Evolutionary conservation across 2,888 invertebrate genomes (phyloP).

Genomic region (Athripsodes cinereus): DNA sequence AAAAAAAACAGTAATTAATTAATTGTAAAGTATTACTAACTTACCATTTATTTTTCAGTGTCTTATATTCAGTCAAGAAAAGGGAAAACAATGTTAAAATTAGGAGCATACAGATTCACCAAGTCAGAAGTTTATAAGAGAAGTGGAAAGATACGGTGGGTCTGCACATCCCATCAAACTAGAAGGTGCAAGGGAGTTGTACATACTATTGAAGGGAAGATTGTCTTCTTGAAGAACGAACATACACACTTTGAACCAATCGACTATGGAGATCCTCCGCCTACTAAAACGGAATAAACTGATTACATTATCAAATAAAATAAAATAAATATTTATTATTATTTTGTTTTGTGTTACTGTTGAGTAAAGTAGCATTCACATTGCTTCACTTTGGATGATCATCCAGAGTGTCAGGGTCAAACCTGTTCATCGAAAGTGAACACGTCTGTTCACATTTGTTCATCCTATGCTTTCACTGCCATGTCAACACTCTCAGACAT

Average conservation of each 20-base stretch:
- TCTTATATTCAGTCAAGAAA: not conserved
- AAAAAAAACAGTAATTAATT: no score
- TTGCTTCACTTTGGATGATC: no score
- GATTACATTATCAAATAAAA: no score
- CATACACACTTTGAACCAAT: slow-evolving; percentile 6
- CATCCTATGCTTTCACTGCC: no score
- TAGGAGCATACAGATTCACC: not conserved
- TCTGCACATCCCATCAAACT: slow-evolving; percentile 27
- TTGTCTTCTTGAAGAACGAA: not conserved
- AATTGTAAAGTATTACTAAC: no score
- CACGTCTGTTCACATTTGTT: no score
- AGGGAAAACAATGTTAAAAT: not conserved
- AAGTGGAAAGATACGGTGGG: slow-evolving; percentile 7
- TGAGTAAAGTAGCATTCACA: no score
- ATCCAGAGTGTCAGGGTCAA: no score
- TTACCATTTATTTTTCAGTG: not conserved
- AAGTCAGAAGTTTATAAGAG: not conserved
- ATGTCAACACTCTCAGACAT: no score
- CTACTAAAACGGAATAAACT: not conserved
- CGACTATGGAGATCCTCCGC: not conserved
- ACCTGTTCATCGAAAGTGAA: no score
- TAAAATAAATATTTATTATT: no score
- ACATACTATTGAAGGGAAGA: not conserved
- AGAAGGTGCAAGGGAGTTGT: slow-evolving; percentile 29
- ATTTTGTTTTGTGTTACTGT: no score